phyloP scores from a whole-genome alignment of 2,797 vertebrate genomes.

The Poeciliopsis paucimaculata region DNA sequence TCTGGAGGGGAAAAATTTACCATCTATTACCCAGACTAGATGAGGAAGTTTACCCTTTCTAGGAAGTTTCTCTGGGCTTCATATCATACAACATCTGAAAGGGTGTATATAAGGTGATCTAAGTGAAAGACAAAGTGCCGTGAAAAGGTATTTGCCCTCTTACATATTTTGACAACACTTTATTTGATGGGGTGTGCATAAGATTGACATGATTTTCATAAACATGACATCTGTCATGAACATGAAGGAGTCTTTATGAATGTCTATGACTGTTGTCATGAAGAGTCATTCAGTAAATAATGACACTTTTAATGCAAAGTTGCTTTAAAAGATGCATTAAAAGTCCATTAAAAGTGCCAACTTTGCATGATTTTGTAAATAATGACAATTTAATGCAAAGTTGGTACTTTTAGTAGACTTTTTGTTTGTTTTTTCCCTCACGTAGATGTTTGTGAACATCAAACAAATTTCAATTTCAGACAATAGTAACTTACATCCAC shows the following conservation, averaged over 20 bases:
- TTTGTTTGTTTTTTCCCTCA: background rate
- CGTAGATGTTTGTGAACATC: background rate
- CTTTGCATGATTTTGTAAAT: too few relatives aligned
- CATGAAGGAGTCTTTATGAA: too few relatives aligned
- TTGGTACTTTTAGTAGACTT: too few relatives aligned
- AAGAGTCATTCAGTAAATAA: too few relatives aligned
- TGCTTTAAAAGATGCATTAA: too few relatives aligned
- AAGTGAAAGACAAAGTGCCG: background rate
- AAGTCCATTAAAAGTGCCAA: too few relatives aligned
- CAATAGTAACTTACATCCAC: background rate
- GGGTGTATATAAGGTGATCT: background rate
- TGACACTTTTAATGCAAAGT: too few relatives aligned
- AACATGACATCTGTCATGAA: too few relatives aligned
- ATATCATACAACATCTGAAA: background rate
- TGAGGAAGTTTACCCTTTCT: background rate
- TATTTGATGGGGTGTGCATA: too few relatives aligned
- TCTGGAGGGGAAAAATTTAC: background rate
- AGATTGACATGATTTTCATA: too few relatives aligned
- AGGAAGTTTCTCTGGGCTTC: background rate
- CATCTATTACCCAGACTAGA: background rate
- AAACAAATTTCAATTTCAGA: background rate
- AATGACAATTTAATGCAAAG: too few relatives aligned
- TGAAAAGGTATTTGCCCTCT: background rate
- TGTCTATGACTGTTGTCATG: too few relatives aligned
- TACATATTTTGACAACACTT: background rate